phyloP scores from a whole-genome alignment of 2,797 vertebrate genomes.

The Arnoldichthys spilopterus region DNA sequence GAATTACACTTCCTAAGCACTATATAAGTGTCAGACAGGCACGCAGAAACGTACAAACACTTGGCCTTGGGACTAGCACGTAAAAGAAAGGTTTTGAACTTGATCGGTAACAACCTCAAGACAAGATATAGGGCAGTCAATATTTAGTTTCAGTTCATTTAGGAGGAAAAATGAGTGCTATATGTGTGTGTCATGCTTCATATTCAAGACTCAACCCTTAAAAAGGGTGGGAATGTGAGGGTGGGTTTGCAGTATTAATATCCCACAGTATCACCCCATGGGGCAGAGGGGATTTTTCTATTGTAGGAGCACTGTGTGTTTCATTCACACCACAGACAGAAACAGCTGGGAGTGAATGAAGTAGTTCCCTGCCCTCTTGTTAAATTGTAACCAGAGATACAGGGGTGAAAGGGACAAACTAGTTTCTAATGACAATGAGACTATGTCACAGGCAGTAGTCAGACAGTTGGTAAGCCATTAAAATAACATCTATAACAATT shows the following conservation, averaged over 20 bases:
- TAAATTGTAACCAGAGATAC: slow-evolving; percentile 3
- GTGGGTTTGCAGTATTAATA: slow-evolving; percentile 25
- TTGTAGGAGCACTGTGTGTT: slow-evolving; percentile 33
- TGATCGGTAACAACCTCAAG: slow-evolving; percentile 1
- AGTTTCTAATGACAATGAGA: slow-evolving; percentile 32
- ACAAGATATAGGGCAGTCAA: slow-evolving; percentile 15
- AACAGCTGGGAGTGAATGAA: slow-evolving; percentile 43
- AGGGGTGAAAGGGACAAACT: slow-evolving; percentile 20
- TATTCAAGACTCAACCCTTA: slow-evolving; percentile 23
- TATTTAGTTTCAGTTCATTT: slow-evolving; percentile 38
- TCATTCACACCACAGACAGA: slow-evolving; percentile 45
- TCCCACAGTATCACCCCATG: slow-evolving; percentile 43
- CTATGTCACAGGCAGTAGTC: neutral
- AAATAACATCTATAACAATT: no score
- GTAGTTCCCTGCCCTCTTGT: slow-evolving; percentile 46
- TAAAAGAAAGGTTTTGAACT: slow-evolving; percentile 26
- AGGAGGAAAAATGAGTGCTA: neutral
- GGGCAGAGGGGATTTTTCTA: slow-evolving; percentile 30
- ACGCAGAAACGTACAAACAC: neutral
- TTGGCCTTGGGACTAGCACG: slow-evolving; percentile 9
- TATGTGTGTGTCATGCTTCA: slow-evolving; percentile 20
- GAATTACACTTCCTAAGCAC: slow-evolving; percentile 14
- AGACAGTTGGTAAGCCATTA: neutral
- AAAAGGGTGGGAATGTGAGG: slow-evolving; percentile 51
- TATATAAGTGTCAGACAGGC: neutral